Evolutionary conservation across 2,113 vertebrate species (phyloP), one percentile per base, ranked within the genome.

Genomic region (Terrapene triunguis): DNA sequence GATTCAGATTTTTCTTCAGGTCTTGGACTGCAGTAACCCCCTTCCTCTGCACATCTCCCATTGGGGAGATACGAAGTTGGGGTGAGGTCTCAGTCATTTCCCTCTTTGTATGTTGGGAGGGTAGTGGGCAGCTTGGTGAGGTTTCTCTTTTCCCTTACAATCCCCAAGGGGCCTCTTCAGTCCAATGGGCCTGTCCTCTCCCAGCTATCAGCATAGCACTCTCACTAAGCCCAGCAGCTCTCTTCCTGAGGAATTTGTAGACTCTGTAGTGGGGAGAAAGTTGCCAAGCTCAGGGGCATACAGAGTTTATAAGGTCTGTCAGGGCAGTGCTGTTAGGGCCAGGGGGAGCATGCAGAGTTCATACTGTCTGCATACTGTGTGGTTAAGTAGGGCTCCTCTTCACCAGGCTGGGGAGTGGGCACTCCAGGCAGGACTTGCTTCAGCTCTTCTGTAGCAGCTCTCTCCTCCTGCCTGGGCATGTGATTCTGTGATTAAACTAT

Each of bases 341-440:
- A 2, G 25, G 53, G 7, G 53, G 6, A 92, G 27, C 54, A 94
- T 89, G 82, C 78, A 89, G 42, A 86, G 42, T 84, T n/a, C 74
- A 16, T 84, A 22, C 85, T 79, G 10, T 83, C 50, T 50, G 74
- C 22, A 47, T 81, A 62, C 80, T 94, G 91, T 85, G 42, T 55
- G 7, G 13, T 82, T 82, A 76, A 86, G 50, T 79, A 3, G 90
- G 80, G 5, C 32, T 51, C 1, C 5, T 90, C 94, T 21, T 14
- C 10, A 42, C 1, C 0, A 86, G 92, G 38, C 51, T 0, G 0
- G 16, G 22, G 35, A 8, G 4, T 48, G 22, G 25, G 69, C 10
- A 24, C 21, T 74, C 21, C n/a, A 74, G 32, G 21, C n/a, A 38
- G n/a, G n/a, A 42, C n/a, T 42, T 74, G 5, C 57, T 32, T 53